phyloP scores from a whole-genome alignment of 1,140 invertebrate genomes.

The Gyrodactylus salaris region DNA sequence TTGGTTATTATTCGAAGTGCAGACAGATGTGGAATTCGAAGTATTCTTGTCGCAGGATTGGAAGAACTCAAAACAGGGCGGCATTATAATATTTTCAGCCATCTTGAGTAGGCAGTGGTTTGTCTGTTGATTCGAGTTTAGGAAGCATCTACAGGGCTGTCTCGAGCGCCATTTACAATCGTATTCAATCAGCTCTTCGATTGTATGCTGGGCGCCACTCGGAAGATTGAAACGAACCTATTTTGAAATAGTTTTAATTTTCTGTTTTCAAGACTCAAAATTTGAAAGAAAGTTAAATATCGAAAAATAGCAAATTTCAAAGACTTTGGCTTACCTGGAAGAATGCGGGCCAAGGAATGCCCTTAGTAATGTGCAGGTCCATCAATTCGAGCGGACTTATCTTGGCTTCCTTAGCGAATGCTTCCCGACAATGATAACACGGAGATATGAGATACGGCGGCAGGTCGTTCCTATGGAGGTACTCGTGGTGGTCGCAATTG shows the following conservation, averaged over 20 bases:
- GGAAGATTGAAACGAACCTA: constrained; percentile 4
- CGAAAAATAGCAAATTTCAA: too few species aligned
- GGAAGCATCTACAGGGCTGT: background rate
- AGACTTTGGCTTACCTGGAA: too few species aligned
- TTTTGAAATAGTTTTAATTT: too few species aligned
- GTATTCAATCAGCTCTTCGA: constrained; percentile 1
- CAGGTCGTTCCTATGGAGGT: background rate
- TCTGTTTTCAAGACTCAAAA: too few species aligned
- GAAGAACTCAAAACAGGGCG: constrained; percentile 3
- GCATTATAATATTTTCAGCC: background rate
- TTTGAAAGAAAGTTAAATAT: too few species aligned
- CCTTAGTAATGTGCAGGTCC: background rate
- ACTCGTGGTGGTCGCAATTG: background rate
- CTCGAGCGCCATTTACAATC: constrained; percentile 2
- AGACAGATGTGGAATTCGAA: background rate
- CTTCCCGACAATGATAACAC: constrained; percentile 5
- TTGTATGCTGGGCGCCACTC: background rate
- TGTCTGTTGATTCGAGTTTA: background rate
- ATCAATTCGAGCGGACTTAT: background rate
- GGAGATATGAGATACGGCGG: background rate
- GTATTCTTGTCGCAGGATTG: background rate
- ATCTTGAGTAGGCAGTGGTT: background rate
- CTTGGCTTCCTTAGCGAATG: constrained; percentile 1
- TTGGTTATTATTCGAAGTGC: background rate
- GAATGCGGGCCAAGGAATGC: constrained; percentile 1